A percentile compares a stretch with the other conserved stretches of the same genome.
Conservation (phyloP, 2,113 vertebrate genomes). For the Petrocephalus zakoni region DNA sequence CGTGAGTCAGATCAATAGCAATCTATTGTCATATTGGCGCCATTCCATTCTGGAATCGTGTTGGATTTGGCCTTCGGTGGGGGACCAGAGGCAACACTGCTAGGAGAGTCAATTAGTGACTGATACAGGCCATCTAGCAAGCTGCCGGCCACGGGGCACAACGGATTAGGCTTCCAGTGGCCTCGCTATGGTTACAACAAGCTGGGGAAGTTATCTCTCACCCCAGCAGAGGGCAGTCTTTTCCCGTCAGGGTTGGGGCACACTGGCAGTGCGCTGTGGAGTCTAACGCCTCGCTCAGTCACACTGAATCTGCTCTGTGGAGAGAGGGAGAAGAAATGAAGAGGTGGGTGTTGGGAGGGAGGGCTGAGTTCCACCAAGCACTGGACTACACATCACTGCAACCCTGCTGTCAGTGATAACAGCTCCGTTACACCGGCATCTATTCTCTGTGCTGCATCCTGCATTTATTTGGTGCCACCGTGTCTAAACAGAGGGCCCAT, state of each 20-base stretch:
- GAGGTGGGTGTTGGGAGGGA: background rate
- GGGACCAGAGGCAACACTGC: background rate
- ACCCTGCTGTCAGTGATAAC: background rate
- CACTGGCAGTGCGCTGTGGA: conserved; percentile 68
- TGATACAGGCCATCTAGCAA: background rate
- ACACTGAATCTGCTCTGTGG: conserved; percentile 64
- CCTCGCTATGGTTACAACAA: background rate
- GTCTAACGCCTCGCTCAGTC: conserved; percentile 64
- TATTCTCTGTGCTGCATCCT: background rate
- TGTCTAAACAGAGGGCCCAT: background rate
- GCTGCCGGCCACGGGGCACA: conserved; percentile 24
- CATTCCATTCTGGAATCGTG: background rate
- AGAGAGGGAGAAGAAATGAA: background rate
- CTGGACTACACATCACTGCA: background rate
- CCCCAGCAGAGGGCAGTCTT: conserved; percentile 73
- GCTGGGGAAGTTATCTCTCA: conserved; percentile 46
- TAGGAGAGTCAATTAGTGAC: background rate
- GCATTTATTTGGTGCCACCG: background rate
- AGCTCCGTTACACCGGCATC: background rate
- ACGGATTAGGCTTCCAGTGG: background rate
- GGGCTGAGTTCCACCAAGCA: conserved; percentile 5
- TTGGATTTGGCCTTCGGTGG: background rate
- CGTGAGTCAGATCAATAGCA: background rate
- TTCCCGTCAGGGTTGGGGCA: conserved; percentile 68
- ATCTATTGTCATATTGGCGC: background rate